Evolutionary conservation across 2,113 vertebrate species (phyloP).

Genomic region (Halichoerus grypus): DNA sequence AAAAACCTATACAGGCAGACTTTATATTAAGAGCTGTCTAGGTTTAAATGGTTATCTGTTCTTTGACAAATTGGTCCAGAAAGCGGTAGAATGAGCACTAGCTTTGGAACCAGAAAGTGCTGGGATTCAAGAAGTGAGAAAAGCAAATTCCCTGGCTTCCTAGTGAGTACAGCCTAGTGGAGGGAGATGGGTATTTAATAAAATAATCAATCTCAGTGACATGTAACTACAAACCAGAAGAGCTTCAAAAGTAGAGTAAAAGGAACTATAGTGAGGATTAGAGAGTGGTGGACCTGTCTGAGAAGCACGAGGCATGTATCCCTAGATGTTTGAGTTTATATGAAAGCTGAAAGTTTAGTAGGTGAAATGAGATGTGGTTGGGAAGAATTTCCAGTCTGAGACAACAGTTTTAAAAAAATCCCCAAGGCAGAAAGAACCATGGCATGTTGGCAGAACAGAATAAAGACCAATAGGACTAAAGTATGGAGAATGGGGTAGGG

Average conservation of each 20-base stretch:
- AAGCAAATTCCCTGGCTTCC: neutral
- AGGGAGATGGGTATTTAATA: neutral
- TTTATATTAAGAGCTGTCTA: neutral
- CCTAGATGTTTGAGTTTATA: neutral
- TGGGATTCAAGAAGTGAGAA: neutral
- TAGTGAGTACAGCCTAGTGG: neutral
- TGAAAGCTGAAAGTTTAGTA: neutral
- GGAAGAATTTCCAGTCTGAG: constrained; percentile 45
- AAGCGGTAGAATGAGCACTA: neutral
- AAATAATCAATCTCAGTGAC: neutral
- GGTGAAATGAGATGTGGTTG: neutral
- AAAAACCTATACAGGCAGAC: neutral
- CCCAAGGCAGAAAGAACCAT: neutral
- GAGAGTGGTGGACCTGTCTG: neutral
- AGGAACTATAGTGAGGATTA: neutral
- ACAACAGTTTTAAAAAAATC: neutral
- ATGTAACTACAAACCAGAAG: neutral
- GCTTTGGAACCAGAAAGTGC: neutral
- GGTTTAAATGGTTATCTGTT: constrained; percentile 5
- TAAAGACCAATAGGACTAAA: neutral
- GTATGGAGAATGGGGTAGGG: neutral
- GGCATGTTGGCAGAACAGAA: neutral
- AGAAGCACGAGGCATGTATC: neutral
- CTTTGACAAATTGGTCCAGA: neutral
- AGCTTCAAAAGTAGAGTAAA: neutral